Evolutionary conservation across 30 jellyfish, hydroid and myxozoan genomes (phyloP), one percentile per base, ranked within the genome.

Genomic region (Hydractinia echinata): DNA sequence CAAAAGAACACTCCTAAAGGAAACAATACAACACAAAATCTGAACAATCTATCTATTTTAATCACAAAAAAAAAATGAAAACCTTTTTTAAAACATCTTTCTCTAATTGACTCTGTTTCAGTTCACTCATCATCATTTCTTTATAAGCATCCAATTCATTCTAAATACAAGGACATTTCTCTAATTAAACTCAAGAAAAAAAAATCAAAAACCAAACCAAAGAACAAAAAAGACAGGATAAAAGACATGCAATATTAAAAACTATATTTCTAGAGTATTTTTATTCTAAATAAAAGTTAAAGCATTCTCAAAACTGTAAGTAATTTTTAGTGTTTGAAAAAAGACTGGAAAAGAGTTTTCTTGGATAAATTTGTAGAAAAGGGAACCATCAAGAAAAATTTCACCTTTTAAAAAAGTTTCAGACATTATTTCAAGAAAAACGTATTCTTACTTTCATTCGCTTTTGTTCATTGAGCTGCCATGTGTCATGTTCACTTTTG

Each of bases 101-200:
- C 68, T 93, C 95, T 8, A 70, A 56, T 19, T 82, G 90, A 5
- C 83, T 81, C 30, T 83, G 86, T 51, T 18, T 84, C 21, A 93
- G 66, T 76, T 93, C 99, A 52, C 82, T 83, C 18, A 83, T 39
- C 89, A 93, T 88, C 95, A 93, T 67, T 6, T 93, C 90, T 51
- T 85, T 87, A 60, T 79, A 79, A 19, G 64, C 79, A 44, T 87
- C 94, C 64, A 86, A 56, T 51, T 83, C 95, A 1, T 56, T 56
- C 96, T 88, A 72, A 44, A 80, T 54, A 13, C 15, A 58, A 10
- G 15, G 76, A 48, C 14, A 76, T 16, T 5, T 20, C 4, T 73
- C 48, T 39, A 48, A 48, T 10, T 10, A 30, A 48, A 39, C 8
- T 79, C 52, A 3, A 19, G 10, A n/a, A 64, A 64, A 13, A n/a